Conservation (phyloP, 1,140 invertebrate genomes). For the Euwallacea similis region DNA sequence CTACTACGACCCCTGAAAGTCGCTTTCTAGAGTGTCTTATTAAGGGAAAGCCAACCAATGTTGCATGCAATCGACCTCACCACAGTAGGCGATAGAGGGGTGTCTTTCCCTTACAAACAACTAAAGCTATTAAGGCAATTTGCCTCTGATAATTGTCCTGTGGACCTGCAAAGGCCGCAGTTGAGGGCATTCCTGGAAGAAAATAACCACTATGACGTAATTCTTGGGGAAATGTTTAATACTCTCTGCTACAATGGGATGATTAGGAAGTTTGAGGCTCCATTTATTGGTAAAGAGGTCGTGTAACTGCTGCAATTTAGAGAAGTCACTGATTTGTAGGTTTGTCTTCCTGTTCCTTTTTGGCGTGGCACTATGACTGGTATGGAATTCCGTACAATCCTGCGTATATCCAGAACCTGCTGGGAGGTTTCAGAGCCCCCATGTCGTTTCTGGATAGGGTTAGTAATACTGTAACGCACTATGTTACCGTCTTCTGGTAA, state of each 20-base stretch:
- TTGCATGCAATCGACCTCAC: constrained; percentile 2
- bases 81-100: neutral
- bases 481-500: constrained; percentile 12
- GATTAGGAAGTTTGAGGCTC: constrained; percentile 10
- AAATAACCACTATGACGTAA: constrained; percentile 4
- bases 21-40: constrained; percentile 6
- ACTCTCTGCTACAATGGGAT: constrained; percentile 23
- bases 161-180: neutral
- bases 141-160: constrained; percentile 30
- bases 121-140: constrained; percentile 13
- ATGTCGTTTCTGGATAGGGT: constrained; percentile 58
- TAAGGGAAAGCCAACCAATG: constrained; percentile 1
- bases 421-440: constrained; percentile 58
- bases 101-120: neutral
- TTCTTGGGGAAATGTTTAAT: constrained; percentile 23
- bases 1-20: neutral
- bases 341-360: constrained; percentile 56
- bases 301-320: neutral
- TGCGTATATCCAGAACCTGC: constrained; percentile 60
- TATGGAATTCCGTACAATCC: constrained; percentile 62
- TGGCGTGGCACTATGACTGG: constrained; percentile 62
- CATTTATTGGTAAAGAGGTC: constrained; percentile 20
- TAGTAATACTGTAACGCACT: constrained; percentile 48
- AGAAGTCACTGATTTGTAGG: constrained; percentile 6
- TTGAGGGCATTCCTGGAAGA: constrained; percentile 25